These are phyloP conservation scores for Onychorhynchus coronatus DNA, from an alignment of 2,113 vertebrate genomes.

Conservation along the genomic window DNA sequence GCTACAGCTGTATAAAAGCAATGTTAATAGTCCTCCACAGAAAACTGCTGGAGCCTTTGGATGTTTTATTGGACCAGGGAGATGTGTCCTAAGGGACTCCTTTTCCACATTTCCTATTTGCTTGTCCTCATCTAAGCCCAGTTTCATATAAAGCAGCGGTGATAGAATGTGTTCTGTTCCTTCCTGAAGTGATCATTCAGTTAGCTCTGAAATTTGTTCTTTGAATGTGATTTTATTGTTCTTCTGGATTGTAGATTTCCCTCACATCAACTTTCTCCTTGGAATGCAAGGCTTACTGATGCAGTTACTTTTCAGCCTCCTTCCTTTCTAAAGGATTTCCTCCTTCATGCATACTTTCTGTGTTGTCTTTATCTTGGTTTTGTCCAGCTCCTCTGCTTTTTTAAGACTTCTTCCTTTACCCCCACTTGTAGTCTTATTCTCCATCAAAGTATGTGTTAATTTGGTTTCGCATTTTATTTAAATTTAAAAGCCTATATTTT, in stretches of 20 bases:
- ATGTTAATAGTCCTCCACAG: slow-evolving; percentile 18
- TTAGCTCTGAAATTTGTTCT: slow-evolving; percentile 1
- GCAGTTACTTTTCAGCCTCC: background rate
- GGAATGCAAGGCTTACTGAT: background rate
- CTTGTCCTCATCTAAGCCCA: background rate
- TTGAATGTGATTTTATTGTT: background rate
- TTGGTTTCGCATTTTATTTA: background rate
- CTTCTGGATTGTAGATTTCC: background rate
- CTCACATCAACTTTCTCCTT: background rate
- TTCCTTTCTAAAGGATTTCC: background rate
- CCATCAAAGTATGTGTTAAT: background rate
- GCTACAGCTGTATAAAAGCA: slow-evolving; percentile 55
- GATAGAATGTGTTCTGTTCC: background rate
- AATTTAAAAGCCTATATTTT: background rate
- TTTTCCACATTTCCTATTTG: background rate
- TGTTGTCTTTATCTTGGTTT: background rate
- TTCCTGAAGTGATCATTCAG: background rate
- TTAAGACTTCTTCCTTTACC: background rate
- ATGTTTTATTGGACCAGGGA: slow-evolving; percentile 6
- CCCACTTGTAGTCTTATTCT: background rate
- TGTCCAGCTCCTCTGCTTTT: background rate
- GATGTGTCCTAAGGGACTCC: slow-evolving; percentile 13
- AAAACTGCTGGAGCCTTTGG: slow-evolving; percentile 10
- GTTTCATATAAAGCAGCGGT: background rate
- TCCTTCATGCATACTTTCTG: background rate